A percentile compares a stretch with the other conserved stretches of the same genome.
phyloP scores from a whole-genome alignment of 1,140 invertebrate species.

The Gryllus bimaculatus region DNA sequence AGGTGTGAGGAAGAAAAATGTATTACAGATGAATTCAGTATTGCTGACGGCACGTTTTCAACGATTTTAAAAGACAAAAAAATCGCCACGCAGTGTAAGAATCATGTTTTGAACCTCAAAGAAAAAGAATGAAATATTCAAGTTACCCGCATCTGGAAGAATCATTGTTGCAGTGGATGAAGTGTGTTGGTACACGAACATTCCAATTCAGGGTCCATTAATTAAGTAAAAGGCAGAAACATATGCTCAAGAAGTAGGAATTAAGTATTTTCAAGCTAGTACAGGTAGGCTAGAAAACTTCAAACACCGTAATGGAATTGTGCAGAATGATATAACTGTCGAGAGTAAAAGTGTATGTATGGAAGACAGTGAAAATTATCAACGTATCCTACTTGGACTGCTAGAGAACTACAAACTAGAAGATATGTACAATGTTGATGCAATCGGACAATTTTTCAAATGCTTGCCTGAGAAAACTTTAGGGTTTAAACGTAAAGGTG shows the following conservation, averaged over 20 bases:
- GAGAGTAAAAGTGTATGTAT: background rate
- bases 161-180: background rate
- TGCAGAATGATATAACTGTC: background rate
- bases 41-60: no score
- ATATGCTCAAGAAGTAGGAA: no score
- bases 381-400: background rate
- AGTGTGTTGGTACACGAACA: background rate
- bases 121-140: background rate
- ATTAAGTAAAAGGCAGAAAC: no score
- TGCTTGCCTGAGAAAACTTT: no score
- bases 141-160: background rate
- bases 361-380: background rate
- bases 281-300: background rate
- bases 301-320: background rate
- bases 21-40: background rate
- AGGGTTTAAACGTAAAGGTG: background rate
- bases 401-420: background rate
- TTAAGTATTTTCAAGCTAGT: background rate
- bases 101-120: background rate
- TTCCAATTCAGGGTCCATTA: background rate
- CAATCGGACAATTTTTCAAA: background rate
- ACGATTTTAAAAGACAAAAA: background rate
- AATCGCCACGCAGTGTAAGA: background rate
- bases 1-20: background rate
- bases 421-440: background rate